Conservation (phyloP, 1,140 invertebrate species). For the Platorchestia sp. region DNA sequence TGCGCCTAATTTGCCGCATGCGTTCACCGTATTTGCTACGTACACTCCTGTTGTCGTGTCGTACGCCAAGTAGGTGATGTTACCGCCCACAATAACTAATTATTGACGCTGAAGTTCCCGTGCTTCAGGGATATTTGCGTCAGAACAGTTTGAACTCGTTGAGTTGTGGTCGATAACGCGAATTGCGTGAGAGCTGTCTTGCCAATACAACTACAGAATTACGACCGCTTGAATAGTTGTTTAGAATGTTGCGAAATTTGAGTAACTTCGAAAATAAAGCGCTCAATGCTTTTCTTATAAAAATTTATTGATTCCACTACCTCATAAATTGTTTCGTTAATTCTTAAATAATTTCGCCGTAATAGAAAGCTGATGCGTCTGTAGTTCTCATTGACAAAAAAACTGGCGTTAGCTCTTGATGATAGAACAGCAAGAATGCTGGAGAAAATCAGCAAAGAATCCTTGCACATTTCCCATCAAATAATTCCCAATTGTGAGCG, state of each 20-base stretch:
- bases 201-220: not conserved
- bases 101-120: not conserved
- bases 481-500: too few relatives aligned
- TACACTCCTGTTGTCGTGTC: not conserved
- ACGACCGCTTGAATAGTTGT: not conserved
- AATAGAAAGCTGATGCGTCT: not conserved
- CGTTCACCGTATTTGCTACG: not conserved
- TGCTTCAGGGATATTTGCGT: not conserved
- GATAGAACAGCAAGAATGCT: too few relatives aligned
- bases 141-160: not conserved
- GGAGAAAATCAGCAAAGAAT: too few relatives aligned
- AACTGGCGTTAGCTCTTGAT: not conserved
- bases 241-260: not conserved
- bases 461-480: too few relatives aligned
- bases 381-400: not conserved
- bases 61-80: not conserved
- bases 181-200: not conserved
- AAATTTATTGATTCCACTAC: not conserved
- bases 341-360: not conserved
- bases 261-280: not conserved
- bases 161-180: not conserved
- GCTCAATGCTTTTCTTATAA: not conserved
- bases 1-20: not conserved
- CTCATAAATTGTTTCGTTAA: not conserved
- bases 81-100: not conserved